Conservation (phyloP, 1,140 invertebrate species). For the Dendroctonus ponderosae region DNA sequence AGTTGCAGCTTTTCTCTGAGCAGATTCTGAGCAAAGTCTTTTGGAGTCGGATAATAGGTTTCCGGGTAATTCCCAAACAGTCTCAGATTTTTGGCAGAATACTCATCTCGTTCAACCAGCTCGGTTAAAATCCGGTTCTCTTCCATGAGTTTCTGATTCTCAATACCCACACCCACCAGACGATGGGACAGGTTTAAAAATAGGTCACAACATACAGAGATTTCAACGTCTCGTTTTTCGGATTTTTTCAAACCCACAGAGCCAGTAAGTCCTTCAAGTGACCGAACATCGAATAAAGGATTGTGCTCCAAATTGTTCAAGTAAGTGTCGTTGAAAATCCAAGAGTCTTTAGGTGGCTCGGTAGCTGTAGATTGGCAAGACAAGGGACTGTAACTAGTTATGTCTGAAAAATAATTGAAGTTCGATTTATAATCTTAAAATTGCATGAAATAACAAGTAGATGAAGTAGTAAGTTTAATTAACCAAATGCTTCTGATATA, state of each 20-base stretch:
- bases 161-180: neutral
- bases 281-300: constrained; percentile 1
- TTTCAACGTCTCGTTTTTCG: neutral
- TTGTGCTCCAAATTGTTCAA: neutral
- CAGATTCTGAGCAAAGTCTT: constrained; percentile 16
- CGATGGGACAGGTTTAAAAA: constrained; percentile 11
- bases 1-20: constrained; percentile 30
- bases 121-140: constrained; percentile 17
- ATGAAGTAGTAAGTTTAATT: neutral
- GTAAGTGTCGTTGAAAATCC: neutral
- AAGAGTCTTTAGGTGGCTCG: neutral
- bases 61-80: constrained; percentile 18
- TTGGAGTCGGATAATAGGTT: constrained; percentile 5
- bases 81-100: constrained; percentile 3
- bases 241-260: neutral
- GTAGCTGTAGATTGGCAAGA: neutral
- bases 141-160: constrained; percentile 10
- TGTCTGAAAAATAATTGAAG: constrained; percentile 14
- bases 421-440: neutral
- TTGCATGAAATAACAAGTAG: neutral
- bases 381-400: neutral
- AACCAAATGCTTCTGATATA: too few species aligned
- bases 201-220: constrained; percentile 9
- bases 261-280: neutral
- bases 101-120: constrained; percentile 15